Conservation (phyloP, 2,797 vertebrate species). For the Micromesistius poutassou region DNA sequence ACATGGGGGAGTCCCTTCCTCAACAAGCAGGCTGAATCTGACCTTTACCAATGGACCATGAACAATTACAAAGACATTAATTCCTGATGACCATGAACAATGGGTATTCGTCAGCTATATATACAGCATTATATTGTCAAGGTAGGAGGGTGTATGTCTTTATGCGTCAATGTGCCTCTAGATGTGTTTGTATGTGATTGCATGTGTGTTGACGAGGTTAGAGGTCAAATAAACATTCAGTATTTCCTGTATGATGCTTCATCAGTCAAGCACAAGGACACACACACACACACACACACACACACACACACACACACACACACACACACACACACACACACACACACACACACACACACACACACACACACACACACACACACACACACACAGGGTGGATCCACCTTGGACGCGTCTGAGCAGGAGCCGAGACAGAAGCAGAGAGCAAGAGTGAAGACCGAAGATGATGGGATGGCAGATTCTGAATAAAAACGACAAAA, state of each 20-base stretch:
- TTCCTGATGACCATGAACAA: no score
- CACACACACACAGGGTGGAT: constrained; percentile 6
- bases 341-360: constrained; percentile 11
- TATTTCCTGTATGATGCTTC: neutral
- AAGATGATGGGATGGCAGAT: neutral
- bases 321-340: constrained; percentile 11
- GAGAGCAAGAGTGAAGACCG: neutral
- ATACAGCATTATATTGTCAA: no score
- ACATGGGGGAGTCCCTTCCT: neutral
- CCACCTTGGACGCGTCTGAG: no score
- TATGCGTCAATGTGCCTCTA: neutral
- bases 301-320: constrained; percentile 13
- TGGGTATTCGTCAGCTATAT: neutral
- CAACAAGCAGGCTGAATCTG: neutral
- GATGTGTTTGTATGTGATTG: neutral
- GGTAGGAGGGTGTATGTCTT: neutral
- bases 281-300: constrained; percentile 11
- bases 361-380: constrained; percentile 4
- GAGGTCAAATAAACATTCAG: neutral
- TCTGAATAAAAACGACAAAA: neutral
- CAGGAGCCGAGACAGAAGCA: neutral
- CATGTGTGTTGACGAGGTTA: constrained; percentile 5
- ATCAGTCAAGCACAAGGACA: constrained; percentile 1
- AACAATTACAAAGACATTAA: neutral
- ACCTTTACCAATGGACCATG: neutral